phyloP scores from a whole-genome alignment of 1,140 invertebrate species.

The Holcopasites calliopsidis region DNA sequence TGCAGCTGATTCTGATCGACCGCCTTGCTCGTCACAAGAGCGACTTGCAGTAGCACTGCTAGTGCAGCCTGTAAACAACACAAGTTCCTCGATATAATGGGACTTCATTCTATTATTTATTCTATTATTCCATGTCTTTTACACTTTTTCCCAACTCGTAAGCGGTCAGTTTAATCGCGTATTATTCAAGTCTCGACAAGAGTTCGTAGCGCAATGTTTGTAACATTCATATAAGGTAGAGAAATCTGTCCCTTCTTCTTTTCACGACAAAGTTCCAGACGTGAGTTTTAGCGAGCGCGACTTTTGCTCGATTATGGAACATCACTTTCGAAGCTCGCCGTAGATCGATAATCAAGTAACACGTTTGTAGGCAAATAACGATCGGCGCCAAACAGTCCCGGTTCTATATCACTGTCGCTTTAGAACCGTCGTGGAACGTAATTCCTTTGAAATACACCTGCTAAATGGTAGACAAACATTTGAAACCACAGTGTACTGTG shows the following conservation, averaged over 20 bases:
- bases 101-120: not conserved
- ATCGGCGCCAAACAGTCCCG: not conserved
- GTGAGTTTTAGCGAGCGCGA: not conserved
- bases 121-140: not conserved
- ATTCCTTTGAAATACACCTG: not conserved
- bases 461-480: too few species aligned
- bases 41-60: constrained; percentile 76
- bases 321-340: constrained; percentile 42
- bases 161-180: not conserved
- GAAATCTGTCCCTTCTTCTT: not conserved
- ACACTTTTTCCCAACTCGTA: not conserved
- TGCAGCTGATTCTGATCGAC: constrained; percentile 71
- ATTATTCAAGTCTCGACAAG: not conserved
- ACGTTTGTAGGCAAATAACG: constrained; percentile 13
- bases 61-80: constrained; percentile 73
- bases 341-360: constrained; percentile 26
- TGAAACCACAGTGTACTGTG: not conserved
- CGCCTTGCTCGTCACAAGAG: constrained; percentile 77
- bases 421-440: not conserved
- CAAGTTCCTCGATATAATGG: constrained; percentile 7
- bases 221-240: not conserved
- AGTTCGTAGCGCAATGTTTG: too few species aligned
- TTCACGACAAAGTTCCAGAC: not conserved
- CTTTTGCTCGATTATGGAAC: constrained; percentile 24
- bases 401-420: not conserved